phyloP scores from a whole-genome alignment of 2,113 vertebrate genomes.

The Phainopepla nitens region DNA sequence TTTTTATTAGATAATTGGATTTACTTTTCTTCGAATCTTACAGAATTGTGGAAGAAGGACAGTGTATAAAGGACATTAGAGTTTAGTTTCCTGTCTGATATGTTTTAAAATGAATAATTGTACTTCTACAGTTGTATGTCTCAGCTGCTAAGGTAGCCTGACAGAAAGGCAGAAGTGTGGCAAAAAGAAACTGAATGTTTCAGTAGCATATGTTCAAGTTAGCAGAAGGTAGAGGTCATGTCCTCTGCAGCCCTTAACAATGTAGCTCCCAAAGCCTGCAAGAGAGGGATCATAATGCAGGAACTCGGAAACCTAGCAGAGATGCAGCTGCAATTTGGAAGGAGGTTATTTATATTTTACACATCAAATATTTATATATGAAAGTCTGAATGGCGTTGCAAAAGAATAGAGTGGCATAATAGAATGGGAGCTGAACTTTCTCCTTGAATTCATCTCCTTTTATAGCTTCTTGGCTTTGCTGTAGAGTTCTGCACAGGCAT shows the following conservation, averaged over 20 bases:
- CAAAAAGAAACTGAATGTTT: neutral
- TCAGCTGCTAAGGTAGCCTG: neutral
- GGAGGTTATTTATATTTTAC: neutral
- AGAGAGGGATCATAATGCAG: neutral
- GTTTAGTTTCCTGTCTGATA: neutral
- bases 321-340: neutral
- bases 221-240: neutral
- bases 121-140: neutral
- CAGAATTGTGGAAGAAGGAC: neutral
- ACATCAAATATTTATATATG: neutral
- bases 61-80: neutral
- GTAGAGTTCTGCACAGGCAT: neutral
- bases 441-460: neutral
- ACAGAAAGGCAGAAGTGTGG: neutral
- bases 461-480: slow-evolving; percentile 25
- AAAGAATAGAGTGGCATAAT: neutral
- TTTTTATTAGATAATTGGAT: neutral
- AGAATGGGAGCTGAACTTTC: neutral
- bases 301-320: neutral
- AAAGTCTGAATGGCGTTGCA: neutral
- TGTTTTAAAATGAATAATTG: neutral
- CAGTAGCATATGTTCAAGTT: neutral
- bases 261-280: neutral
- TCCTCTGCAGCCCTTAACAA: neutral
- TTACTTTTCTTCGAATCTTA: neutral